Percentiles rank a stretch among this genome's conserved stretches.
Evolutionary conservation across 1,140 invertebrate species (phyloP).

Genomic region (Trichomalopsis sarcophagae): DNA sequence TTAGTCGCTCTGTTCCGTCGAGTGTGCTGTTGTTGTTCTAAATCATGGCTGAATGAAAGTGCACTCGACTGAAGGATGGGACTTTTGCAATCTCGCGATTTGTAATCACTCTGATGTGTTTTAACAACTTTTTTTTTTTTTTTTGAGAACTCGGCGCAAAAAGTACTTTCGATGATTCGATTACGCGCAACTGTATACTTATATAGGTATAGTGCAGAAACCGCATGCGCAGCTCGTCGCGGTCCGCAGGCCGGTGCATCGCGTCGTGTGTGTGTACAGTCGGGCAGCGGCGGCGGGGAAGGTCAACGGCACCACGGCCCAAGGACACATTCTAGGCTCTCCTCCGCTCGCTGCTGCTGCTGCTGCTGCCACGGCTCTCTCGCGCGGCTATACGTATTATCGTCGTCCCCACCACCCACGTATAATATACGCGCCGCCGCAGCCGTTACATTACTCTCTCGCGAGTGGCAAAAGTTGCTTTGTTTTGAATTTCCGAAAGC

Average conservation of each 20-base stretch:
- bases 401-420: constrained; percentile 1
- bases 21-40: neutral
- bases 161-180: neutral
- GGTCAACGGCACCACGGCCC: constrained; percentile 59
- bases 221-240: neutral
- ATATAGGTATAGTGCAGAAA: neutral
- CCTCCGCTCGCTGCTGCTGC: constrained; percentile 12
- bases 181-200: neutral
- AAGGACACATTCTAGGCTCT: constrained; percentile 51
- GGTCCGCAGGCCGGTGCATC: neutral
- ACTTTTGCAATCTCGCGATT: no score
- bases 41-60: neutral
- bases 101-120: no score
- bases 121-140: no score
- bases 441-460: no score
- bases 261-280: neutral
- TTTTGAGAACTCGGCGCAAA: no score
- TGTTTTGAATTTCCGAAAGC: no score
- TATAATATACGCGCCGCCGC: no score
- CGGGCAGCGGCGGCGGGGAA: constrained; percentile 11
- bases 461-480: no score
- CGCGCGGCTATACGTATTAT: neutral
- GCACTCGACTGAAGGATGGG: neutral
- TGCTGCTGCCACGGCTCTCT: neutral
- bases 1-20: no score